Evolutionary conservation across 2,113 vertebrate genomes (phyloP), one percentile per base, ranked within the genome.

Genomic region (Elanoides forficatus): DNA sequence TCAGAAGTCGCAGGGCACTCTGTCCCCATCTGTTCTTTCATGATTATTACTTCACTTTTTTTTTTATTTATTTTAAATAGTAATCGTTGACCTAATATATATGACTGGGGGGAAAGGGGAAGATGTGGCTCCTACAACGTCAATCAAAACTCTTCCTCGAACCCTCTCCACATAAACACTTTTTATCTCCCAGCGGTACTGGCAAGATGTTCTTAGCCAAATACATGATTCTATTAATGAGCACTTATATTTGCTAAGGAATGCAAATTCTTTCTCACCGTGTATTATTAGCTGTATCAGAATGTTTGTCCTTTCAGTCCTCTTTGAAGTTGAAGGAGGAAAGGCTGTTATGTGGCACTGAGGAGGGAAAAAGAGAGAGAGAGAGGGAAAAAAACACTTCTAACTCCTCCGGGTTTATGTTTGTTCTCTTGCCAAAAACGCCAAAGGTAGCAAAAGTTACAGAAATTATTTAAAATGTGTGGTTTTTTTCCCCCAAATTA

Each of bases 151-250:
- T 93, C 81, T 93, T 84, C 82, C 67, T 82, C 95, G 58, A 56
- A 13, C 80, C 71, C 63, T 83, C 68, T 79, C 50, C 65, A 21
- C 83, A 56, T 2, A 43, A 50, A 65, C 78, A 43, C 78, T 95
- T 60, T 55, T 84, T 67, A 3, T 92, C 73, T 96, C 92, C 93
- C 91, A 93, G 97, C 56, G 92, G 97, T 88, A 87, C 92, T 53
- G 76, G 95, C 94, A 91, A 96, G 92, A 96, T 88, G 86, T 96
- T 93, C 95, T 85, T 75, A 86, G 92, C 76, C 90, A 95, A 97
- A 97, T 94, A 97, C 93, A 96, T 62, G 85, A 67, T 97, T 96
- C 86, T 92, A 92, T 96, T 96, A 97, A 97, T 94, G 97, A 97
- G 92, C 90, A 94, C 92, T 97, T 93, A 70, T 94, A 92, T 97